Conservation (phyloP, 2,797 vertebrate species). For the Halcyon leucocephala region DNA sequence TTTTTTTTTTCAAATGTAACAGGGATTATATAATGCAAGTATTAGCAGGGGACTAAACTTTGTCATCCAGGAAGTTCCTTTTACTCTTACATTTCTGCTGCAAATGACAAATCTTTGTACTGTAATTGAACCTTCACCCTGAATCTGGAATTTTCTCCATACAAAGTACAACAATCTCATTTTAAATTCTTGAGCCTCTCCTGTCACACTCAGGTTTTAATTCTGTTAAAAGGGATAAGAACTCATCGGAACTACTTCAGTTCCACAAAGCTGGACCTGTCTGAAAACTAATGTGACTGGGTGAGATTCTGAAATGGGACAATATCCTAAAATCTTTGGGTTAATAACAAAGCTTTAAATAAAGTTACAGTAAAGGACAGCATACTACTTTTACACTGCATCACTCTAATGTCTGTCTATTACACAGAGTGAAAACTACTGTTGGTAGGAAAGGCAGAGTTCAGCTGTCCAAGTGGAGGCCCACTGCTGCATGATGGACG, state of each 20-base stretch:
- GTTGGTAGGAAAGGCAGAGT: background rate
- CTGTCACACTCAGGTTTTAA: background rate
- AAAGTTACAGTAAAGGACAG: background rate
- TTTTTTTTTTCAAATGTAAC: background rate
- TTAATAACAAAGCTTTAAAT: background rate
- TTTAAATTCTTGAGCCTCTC: background rate
- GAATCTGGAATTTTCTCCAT: background rate
- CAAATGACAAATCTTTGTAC: background rate
- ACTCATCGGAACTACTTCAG: background rate
- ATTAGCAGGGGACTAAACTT: background rate
- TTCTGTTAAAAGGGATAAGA: background rate
- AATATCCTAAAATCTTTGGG: background rate
- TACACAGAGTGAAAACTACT: background rate
- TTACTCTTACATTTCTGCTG: background rate
- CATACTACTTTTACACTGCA: background rate
- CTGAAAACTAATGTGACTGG: background rate
- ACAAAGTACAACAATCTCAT: background rate
- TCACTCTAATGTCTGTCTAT: background rate
- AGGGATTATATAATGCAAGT: background rate
- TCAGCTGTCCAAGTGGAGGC: background rate
- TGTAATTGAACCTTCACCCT: background rate
- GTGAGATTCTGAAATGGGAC: background rate
- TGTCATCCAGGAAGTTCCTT: background rate
- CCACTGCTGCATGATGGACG: fast-evolving
- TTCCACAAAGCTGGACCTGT: background rate